These are phyloP conservation scores for Anguilla japonica DNA, from an alignment of 2,113 vertebrate genomes.

Conservation along the genomic window DNA sequence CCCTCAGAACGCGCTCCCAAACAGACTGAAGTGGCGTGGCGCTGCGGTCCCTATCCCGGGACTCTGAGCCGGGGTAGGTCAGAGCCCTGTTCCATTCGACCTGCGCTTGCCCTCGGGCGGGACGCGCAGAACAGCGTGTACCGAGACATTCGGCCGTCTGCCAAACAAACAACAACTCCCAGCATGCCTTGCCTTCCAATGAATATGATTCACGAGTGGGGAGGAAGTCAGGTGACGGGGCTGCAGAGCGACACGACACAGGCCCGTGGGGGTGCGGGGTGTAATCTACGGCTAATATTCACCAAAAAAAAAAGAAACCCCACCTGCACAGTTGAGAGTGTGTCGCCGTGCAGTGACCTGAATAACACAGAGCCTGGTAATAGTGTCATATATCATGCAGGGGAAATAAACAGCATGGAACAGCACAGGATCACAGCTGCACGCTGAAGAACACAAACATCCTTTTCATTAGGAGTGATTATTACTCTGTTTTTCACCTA, in stretches of 20 bases:
- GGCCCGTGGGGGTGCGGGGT: not conserved
- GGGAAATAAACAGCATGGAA: not conserved
- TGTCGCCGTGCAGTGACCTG: not conserved
- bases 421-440: not conserved
- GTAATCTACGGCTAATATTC: not conserved
- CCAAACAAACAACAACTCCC: not conserved
- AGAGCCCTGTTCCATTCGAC: too few species aligned
- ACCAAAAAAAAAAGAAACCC: not conserved
- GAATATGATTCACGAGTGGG: too few species aligned
- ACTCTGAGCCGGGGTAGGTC: too few species aligned
- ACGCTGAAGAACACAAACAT: not conserved
- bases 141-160: too few species aligned
- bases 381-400: conserved; percentile 3
- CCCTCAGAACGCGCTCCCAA: too few species aligned
- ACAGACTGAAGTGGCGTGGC: too few species aligned
- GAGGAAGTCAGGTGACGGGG: not conserved
- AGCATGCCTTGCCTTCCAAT: not conserved
- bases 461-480: not conserved
- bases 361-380: conserved; percentile 4
- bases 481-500: not conserved
- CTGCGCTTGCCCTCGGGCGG: too few species aligned
- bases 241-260: not conserved
- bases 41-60: too few species aligned
- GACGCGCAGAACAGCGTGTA: too few species aligned
- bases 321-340: not conserved